A percentile compares a stretch with the other conserved stretches of the same genome.
These are phyloP conservation scores for Stenotaenia linearis DNA, from an alignment of 2,888 invertebrate species.

Conservation along the genomic window DNA sequence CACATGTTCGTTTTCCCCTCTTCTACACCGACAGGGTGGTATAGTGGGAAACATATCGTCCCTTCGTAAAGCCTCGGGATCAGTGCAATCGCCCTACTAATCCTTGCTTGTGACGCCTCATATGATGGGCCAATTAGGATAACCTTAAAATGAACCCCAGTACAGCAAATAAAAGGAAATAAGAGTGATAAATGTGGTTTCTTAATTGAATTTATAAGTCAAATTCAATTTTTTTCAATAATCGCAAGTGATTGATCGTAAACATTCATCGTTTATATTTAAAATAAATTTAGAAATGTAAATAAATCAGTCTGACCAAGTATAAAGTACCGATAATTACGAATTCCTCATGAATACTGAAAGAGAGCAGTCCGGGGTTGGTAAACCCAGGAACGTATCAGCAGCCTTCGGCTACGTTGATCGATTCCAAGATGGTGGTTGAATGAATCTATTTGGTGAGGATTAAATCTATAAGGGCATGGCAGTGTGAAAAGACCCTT, in stretches of 20 bases:
- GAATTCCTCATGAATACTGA: not conserved
- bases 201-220: no score
- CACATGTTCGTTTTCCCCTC: not conserved
- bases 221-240: no score
- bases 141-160: not conserved
- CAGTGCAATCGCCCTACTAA: not conserved
- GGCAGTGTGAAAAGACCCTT: not conserved
- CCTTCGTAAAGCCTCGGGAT: not conserved
- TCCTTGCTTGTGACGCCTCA: not conserved
- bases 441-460: not conserved
- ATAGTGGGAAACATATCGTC: not conserved
- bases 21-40: not conserved
- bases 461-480: not conserved
- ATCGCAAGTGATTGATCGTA: no score
- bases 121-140: not conserved
- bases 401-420: not conserved
- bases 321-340: not conserved
- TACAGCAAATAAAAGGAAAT: not conserved
- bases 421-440: not conserved
- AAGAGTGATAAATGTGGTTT: no score
- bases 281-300: no score
- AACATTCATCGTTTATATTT: no score
- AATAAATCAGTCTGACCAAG: no score
- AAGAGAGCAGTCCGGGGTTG: not conserved
- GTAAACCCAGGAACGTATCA: not conserved